Percentiles rank a stretch among this genome's conserved stretches.
Conservation (phyloP, 2,113 vertebrate genomes). For the Neodon shergylaensis region DNA sequence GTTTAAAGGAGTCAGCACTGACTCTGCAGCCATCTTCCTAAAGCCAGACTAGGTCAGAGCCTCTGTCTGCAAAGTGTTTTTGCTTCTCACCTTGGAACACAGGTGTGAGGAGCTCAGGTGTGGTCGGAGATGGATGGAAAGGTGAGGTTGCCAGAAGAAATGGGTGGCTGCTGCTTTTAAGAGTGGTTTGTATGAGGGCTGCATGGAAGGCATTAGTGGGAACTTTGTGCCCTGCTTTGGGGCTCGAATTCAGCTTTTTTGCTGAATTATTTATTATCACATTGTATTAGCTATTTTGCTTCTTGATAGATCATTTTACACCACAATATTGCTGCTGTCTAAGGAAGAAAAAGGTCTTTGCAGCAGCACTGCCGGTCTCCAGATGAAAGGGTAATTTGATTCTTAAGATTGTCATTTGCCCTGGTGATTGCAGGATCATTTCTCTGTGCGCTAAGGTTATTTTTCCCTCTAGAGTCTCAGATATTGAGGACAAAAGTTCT, state of each 20-base stretch:
- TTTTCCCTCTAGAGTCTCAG: neutral
- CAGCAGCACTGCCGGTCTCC: slow-evolving; percentile 75
- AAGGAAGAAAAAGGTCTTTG: slow-evolving; percentile 53
- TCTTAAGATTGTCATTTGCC: slow-evolving; percentile 67
- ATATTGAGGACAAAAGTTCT: slow-evolving; percentile 21
- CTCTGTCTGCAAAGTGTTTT: slow-evolving; percentile 45
- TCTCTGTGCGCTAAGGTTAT: slow-evolving; percentile 20
- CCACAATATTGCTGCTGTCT: slow-evolving; percentile 70
- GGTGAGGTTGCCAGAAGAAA: neutral
- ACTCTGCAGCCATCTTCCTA: neutral
- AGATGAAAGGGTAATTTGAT: slow-evolving; percentile 70
- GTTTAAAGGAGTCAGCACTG: neutral
- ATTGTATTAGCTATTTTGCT: slow-evolving; percentile 79
- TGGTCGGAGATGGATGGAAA: neutral
- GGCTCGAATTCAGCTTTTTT: slow-evolving; percentile 60
- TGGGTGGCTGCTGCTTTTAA: slow-evolving; percentile 38
- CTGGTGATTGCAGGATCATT: slow-evolving; percentile 49
- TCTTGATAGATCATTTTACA: slow-evolving; percentile 81
- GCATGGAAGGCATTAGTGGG: neutral
- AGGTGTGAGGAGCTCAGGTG: slow-evolving; percentile 47
- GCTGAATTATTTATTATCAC: slow-evolving; percentile 84
- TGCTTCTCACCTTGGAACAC: neutral
- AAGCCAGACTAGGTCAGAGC: neutral
- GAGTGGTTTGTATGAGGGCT: slow-evolving; percentile 58
- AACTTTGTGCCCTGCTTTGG: slow-evolving; percentile 18